Evolutionary conservation across 2,113 vertebrate genomes (phyloP), one percentile per base, ranked within the genome.

Genomic region (Gymnarchus niloticus): DNA sequence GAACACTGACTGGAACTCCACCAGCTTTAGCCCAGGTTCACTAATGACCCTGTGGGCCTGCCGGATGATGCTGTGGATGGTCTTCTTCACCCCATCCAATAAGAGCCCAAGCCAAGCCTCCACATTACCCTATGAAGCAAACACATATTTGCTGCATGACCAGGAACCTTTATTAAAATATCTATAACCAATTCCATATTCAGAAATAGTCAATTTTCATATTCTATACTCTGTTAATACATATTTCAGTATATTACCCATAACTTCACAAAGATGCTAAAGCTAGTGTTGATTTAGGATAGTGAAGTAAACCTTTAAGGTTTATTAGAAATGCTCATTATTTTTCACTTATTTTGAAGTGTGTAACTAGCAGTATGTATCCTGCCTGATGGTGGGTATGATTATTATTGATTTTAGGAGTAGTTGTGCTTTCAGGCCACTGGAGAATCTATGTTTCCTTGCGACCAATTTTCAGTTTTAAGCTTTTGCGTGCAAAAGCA

Each of bases 1-100:
- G 86, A 95, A 96, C 81, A 89, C 91, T 9, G 91, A 85, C 92
- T 96, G 95, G 88, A 96, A 96, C 56, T 95, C 95, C 90, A 94
- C 89, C 0, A 96, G 90, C 83, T 95, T 90, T 85, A 96, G 91
- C 80, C 88, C 92, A 83, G 92, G 88, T 88, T 94, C 92, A 0
- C 84, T 92, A 87, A 94, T 92, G 84, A 91, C 88, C 85, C 92
- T 54, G 88, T 91, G 92, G 86, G 92, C 93, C 86, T 93, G 90
- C 82, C 90, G 91, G 88, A 94, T 93, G 88, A 93, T 92, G 83
- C 86, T 88, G 88, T 94, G 92, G 86, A 94, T 88, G 84, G 93
- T 94, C 91, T 90, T 94, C 89, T 88, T 92, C 88, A 94, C 92
- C 33, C 92, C 93, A 87, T 91, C 90, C 83, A 94, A 91, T 73